Percentiles rank a stretch among this genome's conserved stretches.
Evolutionary conservation across 2,113 vertebrate species (phyloP).

Genomic region (Sander lucioperca): DNA sequence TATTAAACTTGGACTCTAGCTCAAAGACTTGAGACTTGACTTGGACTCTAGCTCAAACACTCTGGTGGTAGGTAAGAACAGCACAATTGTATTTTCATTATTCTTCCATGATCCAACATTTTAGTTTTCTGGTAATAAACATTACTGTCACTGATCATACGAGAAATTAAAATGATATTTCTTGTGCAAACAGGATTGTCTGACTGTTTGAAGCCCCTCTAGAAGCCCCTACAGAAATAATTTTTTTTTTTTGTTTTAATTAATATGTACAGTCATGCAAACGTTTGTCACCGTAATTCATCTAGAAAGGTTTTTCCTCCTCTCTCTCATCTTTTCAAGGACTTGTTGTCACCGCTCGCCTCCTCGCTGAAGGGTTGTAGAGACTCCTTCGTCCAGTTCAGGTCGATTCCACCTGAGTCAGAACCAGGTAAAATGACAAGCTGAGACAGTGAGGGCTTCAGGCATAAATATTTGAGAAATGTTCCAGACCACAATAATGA

Average conservation of each 20-base stretch:
- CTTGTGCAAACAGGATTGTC: background rate
- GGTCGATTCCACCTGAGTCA: conserved; percentile 5
- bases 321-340: conserved; percentile 6
- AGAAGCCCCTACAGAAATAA: no score
- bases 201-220: background rate
- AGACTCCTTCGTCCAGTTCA: background rate
- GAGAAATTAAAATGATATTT: background rate
- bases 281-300: background rate
- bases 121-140: background rate
- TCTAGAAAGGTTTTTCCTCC: background rate
- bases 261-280: background rate
- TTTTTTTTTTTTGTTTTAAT: fast-evolving
- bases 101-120: background rate
- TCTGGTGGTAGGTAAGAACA: background rate
- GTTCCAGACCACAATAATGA: background rate
- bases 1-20: no score
- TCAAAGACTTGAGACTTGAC: no score
- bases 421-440: background rate
- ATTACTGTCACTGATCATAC: background rate
- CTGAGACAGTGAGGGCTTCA: background rate
- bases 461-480: background rate
- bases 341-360: background rate
- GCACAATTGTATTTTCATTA: background rate
- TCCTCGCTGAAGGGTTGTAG: background rate
- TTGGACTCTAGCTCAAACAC: no score